Base-by-base conservation (phyloP, 2,113 vertebrate species). In the Furnarius figulus region DNA sequence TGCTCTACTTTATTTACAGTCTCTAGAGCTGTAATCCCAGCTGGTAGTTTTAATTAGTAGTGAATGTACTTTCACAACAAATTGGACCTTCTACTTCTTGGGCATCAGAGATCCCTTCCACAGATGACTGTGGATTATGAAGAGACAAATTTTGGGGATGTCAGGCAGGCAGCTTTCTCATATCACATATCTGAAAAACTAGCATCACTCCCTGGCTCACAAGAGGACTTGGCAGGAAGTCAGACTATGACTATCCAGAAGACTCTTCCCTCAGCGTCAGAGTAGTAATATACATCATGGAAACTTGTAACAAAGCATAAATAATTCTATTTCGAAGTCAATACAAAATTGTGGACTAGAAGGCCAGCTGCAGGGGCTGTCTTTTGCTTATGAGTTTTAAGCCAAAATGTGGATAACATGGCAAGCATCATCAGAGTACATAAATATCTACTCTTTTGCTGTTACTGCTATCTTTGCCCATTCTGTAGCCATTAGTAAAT, bases 61-160 rank as follows among this genome's bases (percentile, higher is more conserved):
- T 61, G 56, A 92, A 94, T n/a, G 35, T 88, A 94, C 87, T 94
- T 93, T 90, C 75, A 96, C 75, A 93, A 94, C 82, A 94, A 93
- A 95, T 72, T 90, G 72, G 90, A 95, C 82, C 72, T 90, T 75
- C 83, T 92, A 72, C 63, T 95, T 93, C 90, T 78, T 84, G 76
- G 70, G 87, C 79, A 95, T 70, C 58, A 91, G 70, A 55, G 79
- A 90, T 71, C 56, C 61, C 66, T 92, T 97, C 56, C 83, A 72
- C 90, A 93, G 81, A 76, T 86, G 88, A 96, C 76, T 92, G 62
- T 49, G 52, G 80, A 96, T 80, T 83, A 84, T 7, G 85, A 84
- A 94, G 67, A 95, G 85, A 77, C 44, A 95, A 86, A 89, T 89
- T 61, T 85, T 65, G 77, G 83, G 87, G 85, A 90, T 7, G 14